Evolutionary conservation across 2,888 invertebrate species (phyloP).

Genomic region (Nebria brevicollis): DNA sequence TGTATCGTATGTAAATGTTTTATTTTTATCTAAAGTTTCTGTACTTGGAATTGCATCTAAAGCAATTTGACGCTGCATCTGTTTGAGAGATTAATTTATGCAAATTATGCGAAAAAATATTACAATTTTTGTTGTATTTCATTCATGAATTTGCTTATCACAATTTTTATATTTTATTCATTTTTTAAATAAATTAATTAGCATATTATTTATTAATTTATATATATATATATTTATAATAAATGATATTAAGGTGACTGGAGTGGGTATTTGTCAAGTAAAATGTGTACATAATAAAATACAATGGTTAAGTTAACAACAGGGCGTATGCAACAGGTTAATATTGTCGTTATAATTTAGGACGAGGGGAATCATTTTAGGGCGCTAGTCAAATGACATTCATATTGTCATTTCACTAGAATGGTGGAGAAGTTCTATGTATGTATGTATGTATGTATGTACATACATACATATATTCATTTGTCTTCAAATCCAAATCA

Average conservation of each 20-base stretch:
- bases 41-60: background rate
- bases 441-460: background rate
- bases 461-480: slow-evolving; percentile 27
- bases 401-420: background rate
- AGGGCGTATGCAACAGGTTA: slow-evolving; percentile 6
- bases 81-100: background rate
- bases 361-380: too few relatives aligned
- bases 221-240: too few relatives aligned
- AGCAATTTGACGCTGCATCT: background rate
- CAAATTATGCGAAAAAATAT: background rate
- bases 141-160: background rate
- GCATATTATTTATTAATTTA: too few relatives aligned
- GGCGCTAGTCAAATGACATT: too few relatives aligned
- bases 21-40: background rate
- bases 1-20: too few relatives aligned
- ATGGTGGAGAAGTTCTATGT: background rate
- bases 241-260: too few relatives aligned
- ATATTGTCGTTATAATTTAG: slow-evolving; percentile 5
- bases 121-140: background rate
- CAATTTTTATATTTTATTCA: background rate
- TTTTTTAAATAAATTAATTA: background rate
- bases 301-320: slow-evolving; percentile 1
- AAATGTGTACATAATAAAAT: too few relatives aligned
- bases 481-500: slow-evolving; percentile 23
- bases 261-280: too few relatives aligned